Conservation (phyloP, 1,140 invertebrate species). For the Neocloeon triangulifer region DNA sequence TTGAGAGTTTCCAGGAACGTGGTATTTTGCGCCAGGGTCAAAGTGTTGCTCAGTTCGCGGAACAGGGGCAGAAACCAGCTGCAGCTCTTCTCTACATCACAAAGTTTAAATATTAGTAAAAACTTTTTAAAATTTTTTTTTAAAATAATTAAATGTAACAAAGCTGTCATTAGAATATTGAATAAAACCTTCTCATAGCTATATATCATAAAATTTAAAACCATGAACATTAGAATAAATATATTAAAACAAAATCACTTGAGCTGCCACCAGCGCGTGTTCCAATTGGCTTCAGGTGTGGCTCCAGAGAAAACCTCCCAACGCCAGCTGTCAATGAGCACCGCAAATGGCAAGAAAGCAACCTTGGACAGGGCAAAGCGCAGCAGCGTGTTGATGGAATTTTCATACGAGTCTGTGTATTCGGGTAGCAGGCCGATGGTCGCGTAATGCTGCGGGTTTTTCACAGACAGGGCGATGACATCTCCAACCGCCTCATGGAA, state of each 20-base stretch:
- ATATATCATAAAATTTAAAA: no score
- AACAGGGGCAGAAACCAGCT: conserved; percentile 19
- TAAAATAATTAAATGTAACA: no score
- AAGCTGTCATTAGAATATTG: no score
- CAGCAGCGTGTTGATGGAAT: conserved; percentile 34
- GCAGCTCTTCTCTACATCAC: conserved; percentile 13
- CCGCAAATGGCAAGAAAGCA: conserved; percentile 29
- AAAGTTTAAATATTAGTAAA: no score
- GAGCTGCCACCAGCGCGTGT: conserved; percentile 32
- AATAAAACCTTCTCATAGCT: no score
- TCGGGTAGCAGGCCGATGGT: conserved; percentile 25
- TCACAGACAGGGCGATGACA: conserved; percentile 34
- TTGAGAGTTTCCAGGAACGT: conserved; percentile 27
- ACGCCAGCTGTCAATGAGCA: conserved; percentile 26
- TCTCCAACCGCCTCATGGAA: conserved; percentile 55
- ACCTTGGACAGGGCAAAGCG: conserved; percentile 37
- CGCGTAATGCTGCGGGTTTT: conserved; percentile 28
- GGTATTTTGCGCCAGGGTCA: conserved; percentile 37
- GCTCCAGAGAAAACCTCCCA: conserved; percentile 31
- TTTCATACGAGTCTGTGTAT: conserved; percentile 17
- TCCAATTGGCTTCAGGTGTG: conserved; percentile 21
- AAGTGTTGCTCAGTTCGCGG: conserved; percentile 25
- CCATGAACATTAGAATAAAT: no score
- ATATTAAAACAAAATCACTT: no score
- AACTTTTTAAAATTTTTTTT: no score